Conservation (phyloP, 2,888 invertebrate species). For the Leptopilina myrica region DNA sequence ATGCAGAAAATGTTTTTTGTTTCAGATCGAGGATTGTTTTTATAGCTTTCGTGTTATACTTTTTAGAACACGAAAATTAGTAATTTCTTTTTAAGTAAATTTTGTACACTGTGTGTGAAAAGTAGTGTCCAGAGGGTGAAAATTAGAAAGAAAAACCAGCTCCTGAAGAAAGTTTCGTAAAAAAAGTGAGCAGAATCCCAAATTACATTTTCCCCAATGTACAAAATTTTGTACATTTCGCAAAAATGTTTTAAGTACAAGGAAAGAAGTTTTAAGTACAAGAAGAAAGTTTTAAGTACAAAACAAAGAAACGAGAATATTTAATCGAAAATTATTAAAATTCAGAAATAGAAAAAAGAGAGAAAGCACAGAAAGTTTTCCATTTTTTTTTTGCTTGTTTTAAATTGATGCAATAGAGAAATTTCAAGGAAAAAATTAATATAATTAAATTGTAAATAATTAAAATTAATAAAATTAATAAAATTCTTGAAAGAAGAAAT, state of each 20-base stretch:
- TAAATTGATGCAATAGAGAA: too few species aligned
- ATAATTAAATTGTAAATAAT: too few species aligned
- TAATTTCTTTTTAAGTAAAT: neutral
- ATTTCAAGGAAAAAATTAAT: too few species aligned
- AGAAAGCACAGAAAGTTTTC: too few species aligned
- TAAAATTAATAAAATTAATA: too few species aligned
- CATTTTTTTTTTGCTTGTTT: too few species aligned
- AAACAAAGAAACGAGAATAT: neutral
- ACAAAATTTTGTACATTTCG: neutral
- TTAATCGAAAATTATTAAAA: neutral
- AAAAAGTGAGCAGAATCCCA: neutral
- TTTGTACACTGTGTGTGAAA: constrained; percentile 16
- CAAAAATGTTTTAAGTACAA: neutral
- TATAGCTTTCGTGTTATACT: constrained; percentile 1
- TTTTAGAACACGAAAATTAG: neutral
- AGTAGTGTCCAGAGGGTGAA: constrained; percentile 18
- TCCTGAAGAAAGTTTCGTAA: neutral
- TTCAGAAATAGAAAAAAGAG: neutral
- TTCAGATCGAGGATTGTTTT: neutral
- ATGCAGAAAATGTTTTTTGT: neutral
- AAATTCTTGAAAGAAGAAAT: neutral
- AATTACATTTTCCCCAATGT: neutral
- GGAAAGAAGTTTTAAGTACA: neutral
- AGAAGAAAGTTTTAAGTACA: neutral
- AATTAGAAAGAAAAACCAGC: constrained; percentile 22